Percentiles rank a stretch among this genome's conserved stretches.
Conservation (phyloP, 2,888 invertebrate genomes). For the Megamerina dolium region DNA sequence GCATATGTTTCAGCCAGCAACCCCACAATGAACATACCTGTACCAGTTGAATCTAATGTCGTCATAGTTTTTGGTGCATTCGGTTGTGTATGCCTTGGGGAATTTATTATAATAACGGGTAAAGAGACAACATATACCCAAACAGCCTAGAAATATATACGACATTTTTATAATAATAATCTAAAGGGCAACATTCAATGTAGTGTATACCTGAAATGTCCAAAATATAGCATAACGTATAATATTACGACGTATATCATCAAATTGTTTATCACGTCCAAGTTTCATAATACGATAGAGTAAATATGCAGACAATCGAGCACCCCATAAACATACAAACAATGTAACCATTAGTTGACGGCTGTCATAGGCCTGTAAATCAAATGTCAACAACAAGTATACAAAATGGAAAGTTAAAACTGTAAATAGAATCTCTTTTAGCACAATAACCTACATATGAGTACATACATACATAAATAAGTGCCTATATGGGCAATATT, state of each 20-base stretch:
- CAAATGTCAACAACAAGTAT: too few species aligned
- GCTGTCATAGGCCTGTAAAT: slow-evolving; percentile 67
- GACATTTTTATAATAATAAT: not conserved
- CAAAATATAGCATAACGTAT: slow-evolving; percentile 88
- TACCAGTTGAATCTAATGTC: slow-evolving; percentile 78
- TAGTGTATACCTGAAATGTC: slow-evolving; percentile 69
- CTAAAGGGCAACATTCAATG: not conserved
- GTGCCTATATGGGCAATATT: too few species aligned
- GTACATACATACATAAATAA: too few species aligned
- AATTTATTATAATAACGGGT: slow-evolving; percentile 86
- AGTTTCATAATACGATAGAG: slow-evolving; percentile 86
- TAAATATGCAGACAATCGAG: slow-evolving; percentile 77
- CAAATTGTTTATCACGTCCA: slow-evolving; percentile 85
- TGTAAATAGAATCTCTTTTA: too few species aligned
- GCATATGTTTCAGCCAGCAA: slow-evolving; percentile 83
- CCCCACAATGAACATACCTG: slow-evolving; percentile 77
- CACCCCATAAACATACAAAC: slow-evolving; percentile 83
- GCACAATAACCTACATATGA: too few species aligned
- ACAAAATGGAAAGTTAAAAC: too few species aligned
- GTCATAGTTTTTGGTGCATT: slow-evolving; percentile 79
- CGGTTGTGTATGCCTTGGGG: slow-evolving; percentile 70
- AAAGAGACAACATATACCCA: slow-evolving; percentile 91
- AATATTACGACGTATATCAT: slow-evolving; percentile 79
- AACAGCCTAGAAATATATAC: slow-evolving; percentile 60
- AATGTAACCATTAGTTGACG: slow-evolving; percentile 87